A percentile compares a stretch with the other conserved stretches of the same genome.
These are phyloP conservation scores for Gnathonemus echidnorhynchus DNA, from an alignment of 2,113 vertebrate species.

Conservation along the genomic window DNA sequence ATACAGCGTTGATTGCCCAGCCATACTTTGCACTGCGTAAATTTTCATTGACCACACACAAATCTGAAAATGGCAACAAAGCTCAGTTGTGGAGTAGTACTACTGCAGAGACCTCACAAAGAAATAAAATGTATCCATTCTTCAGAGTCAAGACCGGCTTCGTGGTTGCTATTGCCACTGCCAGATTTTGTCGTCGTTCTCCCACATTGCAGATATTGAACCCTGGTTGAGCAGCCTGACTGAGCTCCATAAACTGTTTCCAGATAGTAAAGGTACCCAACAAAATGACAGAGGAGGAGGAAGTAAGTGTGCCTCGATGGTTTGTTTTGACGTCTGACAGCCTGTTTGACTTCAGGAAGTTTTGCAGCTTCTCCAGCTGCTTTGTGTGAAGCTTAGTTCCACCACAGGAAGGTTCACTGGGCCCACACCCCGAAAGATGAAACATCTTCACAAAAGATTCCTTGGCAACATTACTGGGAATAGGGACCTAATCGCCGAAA, in stretches of 20 bases:
- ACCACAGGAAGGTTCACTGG: background rate
- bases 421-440: background rate
- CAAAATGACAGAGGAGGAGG: background rate
- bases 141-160: background rate
- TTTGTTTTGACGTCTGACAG: background rate
- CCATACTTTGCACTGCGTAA: background rate
- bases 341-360: background rate
- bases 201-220: background rate
- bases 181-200: background rate
- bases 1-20: background rate
- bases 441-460: background rate
- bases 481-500: background rate
- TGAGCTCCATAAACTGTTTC: background rate
- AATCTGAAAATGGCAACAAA: background rate
- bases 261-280: background rate
- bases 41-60: background rate
- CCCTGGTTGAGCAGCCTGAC: background rate
- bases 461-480: background rate
- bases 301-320: background rate
- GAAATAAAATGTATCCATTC: background rate
- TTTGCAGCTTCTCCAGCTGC: background rate
- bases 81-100: too few relatives aligned
- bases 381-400: background rate
- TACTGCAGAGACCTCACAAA: background rate
- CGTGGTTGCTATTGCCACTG: too few relatives aligned